phyloP scores from a whole-genome alignment of 2,888 invertebrate species.

The Pammene fasciana region DNA sequence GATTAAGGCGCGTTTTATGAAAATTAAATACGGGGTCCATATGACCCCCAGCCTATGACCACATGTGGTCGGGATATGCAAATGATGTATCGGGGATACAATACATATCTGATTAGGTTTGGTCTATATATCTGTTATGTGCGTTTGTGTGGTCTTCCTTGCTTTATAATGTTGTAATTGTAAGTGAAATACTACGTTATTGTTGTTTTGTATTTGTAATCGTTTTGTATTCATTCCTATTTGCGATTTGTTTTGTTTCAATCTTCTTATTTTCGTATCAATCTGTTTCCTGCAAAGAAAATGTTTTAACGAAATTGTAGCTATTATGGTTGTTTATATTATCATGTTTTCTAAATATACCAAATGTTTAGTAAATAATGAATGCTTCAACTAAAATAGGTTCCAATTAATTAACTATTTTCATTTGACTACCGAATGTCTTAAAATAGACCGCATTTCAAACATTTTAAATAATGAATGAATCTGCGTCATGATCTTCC shows the following conservation, averaged over 20 bases:
- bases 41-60: constrained; percentile 77
- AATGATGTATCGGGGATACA: constrained; percentile 75
- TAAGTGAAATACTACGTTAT: not conserved
- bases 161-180: not conserved
- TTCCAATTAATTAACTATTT: not conserved
- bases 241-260: not conserved
- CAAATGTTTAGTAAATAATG: not conserved
- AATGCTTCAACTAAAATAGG: not conserved
- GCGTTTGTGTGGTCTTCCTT: constrained; percentile 25
- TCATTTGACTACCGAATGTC: not conserved
- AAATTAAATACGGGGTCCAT: constrained; percentile 79
- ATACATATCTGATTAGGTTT: constrained; percentile 63
- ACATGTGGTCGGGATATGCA: constrained; percentile 81
- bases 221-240: not conserved
- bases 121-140: constrained; percentile 39
- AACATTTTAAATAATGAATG: constrained; percentile 26
- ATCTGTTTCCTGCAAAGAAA: too few relatives aligned
- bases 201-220: not conserved
- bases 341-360: not conserved
- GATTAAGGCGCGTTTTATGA: constrained; percentile 81
- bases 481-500: constrained; percentile 13
- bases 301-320: too few relatives aligned
- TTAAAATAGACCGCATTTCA: constrained; percentile 19
- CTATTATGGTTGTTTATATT: too few relatives aligned
- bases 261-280: too few relatives aligned